Conservation (phyloP, 2,113 vertebrate species). For the Urocolius indicus region DNA sequence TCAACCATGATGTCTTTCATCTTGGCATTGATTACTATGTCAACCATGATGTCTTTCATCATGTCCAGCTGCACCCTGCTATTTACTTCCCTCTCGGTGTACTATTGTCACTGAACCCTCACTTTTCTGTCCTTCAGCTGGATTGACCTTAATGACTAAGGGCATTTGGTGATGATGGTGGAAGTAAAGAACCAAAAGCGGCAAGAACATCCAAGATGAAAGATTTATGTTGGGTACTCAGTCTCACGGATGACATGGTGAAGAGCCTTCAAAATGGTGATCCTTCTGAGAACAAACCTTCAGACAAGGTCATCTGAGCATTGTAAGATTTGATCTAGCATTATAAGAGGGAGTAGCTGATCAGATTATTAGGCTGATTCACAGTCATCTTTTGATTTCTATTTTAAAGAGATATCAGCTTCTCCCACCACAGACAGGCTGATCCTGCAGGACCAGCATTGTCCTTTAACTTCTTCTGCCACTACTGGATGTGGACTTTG, state of each 20-base stretch:
- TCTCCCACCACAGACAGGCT: neutral
- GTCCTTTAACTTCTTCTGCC: neutral
- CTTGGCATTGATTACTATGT: neutral
- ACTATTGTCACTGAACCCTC: neutral
- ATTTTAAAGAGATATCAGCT: neutral
- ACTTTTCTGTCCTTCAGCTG: neutral
- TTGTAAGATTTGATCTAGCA: neutral
- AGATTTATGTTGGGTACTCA: neutral
- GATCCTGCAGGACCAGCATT: rapidly evolving
- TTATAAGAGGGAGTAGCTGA: neutral
- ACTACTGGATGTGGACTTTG: neutral
- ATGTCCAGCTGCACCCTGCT: neutral
- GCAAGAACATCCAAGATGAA: neutral
- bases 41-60: neutral
- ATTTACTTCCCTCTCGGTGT: neutral
- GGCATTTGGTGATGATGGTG: neutral
- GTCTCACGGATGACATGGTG: neutral
- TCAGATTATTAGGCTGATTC: neutral
- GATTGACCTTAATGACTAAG: neutral
- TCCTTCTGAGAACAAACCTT: neutral
- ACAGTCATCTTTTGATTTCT: neutral
- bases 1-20: neutral
- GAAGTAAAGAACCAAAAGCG: neutral
- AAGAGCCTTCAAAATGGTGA: neutral
- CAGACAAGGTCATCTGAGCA: rapidly evolving